Evolutionary conservation across 2,888 invertebrate genomes (phyloP).

Genomic region (Ochropleura plecta): DNA sequence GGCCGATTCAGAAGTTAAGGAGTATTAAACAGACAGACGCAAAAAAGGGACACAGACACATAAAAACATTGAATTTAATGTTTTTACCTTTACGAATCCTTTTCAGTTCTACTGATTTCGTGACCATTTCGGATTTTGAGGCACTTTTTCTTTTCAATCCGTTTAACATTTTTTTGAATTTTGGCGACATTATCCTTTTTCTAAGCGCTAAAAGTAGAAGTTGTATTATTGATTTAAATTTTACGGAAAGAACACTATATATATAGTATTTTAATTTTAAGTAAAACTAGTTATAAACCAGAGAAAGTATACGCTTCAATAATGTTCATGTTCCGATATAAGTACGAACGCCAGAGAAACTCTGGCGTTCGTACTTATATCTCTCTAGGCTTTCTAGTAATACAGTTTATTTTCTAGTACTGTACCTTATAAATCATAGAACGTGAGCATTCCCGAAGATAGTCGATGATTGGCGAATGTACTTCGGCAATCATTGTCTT

Average conservation of each 20-base stretch:
- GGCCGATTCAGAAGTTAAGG: too few species aligned
- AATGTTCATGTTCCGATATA: not conserved
- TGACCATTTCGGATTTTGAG: not conserved
- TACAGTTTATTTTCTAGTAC: not conserved
- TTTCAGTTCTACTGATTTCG: slow-evolving; percentile 37
- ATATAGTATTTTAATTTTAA: not conserved
- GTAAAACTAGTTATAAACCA: not conserved
- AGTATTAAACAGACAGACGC: too few species aligned
- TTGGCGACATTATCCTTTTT: not conserved
- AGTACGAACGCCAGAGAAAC: not conserved
- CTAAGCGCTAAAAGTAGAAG: slow-evolving; percentile 28
- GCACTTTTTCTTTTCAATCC: not conserved
- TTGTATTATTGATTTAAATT: not conserved
- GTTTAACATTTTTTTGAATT: not conserved
- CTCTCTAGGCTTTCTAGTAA: too few species aligned
- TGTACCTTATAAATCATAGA: not conserved
- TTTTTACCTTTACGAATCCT: slow-evolving; percentile 46
- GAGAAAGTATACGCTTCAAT: not conserved
- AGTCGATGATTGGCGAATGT: not conserved
- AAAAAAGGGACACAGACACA: too few species aligned
- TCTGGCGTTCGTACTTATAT: too few species aligned
- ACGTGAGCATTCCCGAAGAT: not conserved
- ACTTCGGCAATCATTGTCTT: not conserved
- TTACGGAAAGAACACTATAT: not conserved
- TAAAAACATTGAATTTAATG: too few species aligned